Evolutionary conservation across 2,113 vertebrate species (phyloP).

Genomic region (Laterallus jamaicensis): DNA sequence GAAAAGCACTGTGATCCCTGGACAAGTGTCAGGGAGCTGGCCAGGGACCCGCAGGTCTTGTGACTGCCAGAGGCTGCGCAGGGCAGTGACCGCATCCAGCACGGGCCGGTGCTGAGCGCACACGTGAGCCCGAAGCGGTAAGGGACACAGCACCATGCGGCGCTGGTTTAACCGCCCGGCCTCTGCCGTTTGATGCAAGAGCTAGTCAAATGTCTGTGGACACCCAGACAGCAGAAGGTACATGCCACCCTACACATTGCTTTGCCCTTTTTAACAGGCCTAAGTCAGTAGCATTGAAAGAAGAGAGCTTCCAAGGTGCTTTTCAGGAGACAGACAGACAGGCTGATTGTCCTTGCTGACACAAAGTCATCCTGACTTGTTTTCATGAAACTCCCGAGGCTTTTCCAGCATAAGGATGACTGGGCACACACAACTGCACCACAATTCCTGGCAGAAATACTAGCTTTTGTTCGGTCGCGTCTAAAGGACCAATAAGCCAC

Average conservation of each 20-base stretch:
- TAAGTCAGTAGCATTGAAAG: background rate
- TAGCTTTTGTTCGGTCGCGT: background rate
- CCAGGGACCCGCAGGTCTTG: background rate
- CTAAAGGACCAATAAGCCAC: background rate
- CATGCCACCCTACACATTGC: too few relatives aligned
- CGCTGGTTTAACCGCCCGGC: background rate
- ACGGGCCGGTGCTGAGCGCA: background rate
- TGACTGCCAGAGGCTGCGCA: background rate
- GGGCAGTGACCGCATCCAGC: background rate
- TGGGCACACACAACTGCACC: background rate
- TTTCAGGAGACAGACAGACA: background rate
- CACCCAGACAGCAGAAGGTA: background rate
- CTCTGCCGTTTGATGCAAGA: background rate
- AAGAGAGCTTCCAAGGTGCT: background rate
- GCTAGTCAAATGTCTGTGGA: background rate
- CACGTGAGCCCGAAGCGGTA: background rate
- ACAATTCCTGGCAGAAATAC: background rate
- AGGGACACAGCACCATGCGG: background rate
- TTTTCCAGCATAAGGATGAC: background rate
- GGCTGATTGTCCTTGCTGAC: background rate
- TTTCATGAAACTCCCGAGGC: background rate
- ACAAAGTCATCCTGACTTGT: background rate
- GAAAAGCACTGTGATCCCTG: fast-evolving
- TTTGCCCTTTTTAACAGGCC: background rate
- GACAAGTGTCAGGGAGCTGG: background rate